These are phyloP conservation scores for Montipora capricornis DNA, from an alignment of 64 coral and sea anemone genomes.

Conservation along the genomic window DNA sequence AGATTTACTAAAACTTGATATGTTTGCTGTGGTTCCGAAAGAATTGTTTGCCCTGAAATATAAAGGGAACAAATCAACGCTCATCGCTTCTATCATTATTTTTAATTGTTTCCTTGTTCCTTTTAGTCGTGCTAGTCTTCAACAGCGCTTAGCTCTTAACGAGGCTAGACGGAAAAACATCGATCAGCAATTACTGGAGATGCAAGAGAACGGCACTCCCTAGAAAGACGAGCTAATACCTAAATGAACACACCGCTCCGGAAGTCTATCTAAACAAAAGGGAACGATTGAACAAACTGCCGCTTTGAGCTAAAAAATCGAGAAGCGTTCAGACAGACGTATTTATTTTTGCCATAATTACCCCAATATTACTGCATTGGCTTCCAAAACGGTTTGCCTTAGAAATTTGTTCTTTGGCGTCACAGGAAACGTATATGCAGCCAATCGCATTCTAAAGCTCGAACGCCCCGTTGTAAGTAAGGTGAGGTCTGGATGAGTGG, in stretches of 20 bases:
- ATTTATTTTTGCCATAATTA: too few relatives aligned
- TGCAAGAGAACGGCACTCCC: conserved; percentile 20
- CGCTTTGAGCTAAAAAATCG: not conserved
- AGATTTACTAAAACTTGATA: not conserved
- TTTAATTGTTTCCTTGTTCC: not conserved
- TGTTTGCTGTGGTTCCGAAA: not conserved
- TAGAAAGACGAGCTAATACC: not conserved
- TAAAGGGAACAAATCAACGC: too few relatives aligned
- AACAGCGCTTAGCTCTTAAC: conserved; percentile 81
- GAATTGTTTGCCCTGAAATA: not conserved
- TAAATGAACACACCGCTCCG: too few relatives aligned
- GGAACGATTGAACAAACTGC: not conserved
- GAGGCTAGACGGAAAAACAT: conserved; percentile 86
- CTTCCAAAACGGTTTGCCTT: too few relatives aligned
- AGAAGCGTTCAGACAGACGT: not conserved
- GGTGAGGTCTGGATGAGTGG: too few relatives aligned
- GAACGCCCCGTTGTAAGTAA: too few relatives aligned
- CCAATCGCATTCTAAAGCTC: too few relatives aligned
- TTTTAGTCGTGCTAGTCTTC: conserved; percentile 87
- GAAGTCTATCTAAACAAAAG: not conserved
- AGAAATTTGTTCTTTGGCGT: too few relatives aligned
- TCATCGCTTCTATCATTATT: not conserved
- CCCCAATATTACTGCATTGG: too few relatives aligned
- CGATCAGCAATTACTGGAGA: conserved; percentile 82
- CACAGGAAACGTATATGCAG: too few relatives aligned